Percentiles rank a stretch among this genome's conserved stretches.
Conservation (phyloP, 2,113 vertebrate species). For the Anolis sagrei region DNA sequence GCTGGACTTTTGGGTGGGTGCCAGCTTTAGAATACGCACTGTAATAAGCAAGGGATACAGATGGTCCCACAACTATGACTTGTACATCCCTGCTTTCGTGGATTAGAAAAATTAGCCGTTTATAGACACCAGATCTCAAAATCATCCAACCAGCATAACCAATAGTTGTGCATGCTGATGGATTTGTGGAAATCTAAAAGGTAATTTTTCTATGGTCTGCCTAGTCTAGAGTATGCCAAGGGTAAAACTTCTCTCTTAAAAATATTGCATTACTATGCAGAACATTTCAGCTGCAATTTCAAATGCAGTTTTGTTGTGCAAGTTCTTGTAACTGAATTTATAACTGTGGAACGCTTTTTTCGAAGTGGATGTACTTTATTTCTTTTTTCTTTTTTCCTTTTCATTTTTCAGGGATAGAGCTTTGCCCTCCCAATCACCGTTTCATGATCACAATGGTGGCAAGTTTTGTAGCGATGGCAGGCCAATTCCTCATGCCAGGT, state of each 20-base stretch:
- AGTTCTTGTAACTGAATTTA: background rate
- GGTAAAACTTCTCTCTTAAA: background rate
- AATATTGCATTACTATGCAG: background rate
- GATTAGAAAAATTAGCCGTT: too few relatives aligned
- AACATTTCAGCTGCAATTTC: background rate
- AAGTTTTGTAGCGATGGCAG: slow-evolving; percentile 91
- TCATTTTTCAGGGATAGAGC: slow-evolving; percentile 89
- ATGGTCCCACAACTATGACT: too few relatives aligned
- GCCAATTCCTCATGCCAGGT: slow-evolving; percentile 95
- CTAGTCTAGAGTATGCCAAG: background rate
- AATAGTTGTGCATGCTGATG: too few relatives aligned
- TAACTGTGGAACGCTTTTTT: background rate
- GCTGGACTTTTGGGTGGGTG: too few relatives aligned
- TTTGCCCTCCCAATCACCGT: slow-evolving; percentile 90
- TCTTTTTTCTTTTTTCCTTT: background rate
- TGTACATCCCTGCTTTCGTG: too few relatives aligned
- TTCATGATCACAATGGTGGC: slow-evolving; percentile 98
- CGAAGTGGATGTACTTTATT: background rate
- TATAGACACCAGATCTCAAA: too few relatives aligned
- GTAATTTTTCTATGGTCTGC: too few relatives aligned
- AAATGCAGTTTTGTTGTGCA: background rate
- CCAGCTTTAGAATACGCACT: too few relatives aligned
- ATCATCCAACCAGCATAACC: too few relatives aligned
- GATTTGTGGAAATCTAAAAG: too few relatives aligned
- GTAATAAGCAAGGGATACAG: too few relatives aligned